phyloP scores from a whole-genome alignment of 1,140 invertebrate species.

The Philopotamus ludificatus region DNA sequence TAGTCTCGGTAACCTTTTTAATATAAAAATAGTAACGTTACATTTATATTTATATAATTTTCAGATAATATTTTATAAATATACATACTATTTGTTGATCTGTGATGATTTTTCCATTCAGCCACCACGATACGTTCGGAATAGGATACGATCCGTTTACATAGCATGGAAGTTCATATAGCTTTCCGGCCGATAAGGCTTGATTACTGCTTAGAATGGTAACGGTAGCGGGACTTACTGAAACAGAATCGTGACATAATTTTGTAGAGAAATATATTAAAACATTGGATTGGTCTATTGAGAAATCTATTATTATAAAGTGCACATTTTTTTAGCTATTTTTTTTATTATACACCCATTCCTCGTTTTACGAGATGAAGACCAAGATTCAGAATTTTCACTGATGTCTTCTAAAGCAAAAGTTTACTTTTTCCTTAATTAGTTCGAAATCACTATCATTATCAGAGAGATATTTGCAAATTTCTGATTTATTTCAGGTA shows the following conservation, averaged over 20 bases:
- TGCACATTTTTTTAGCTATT: neutral
- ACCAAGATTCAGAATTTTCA: neutral
- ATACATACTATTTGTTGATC: slow-evolving; percentile 38
- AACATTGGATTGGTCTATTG: too few relatives aligned
- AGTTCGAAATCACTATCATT: too few relatives aligned
- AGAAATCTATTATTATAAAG: neutral
- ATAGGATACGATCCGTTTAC: slow-evolving; percentile 76
- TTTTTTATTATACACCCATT: neutral
- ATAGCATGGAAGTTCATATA: slow-evolving; percentile 74
- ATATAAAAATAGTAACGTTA: neutral
- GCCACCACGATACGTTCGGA: slow-evolving; percentile 79
- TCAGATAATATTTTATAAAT: neutral
- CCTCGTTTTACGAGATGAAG: neutral
- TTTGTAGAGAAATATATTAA: too few relatives aligned
- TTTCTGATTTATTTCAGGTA: too few relatives aligned
- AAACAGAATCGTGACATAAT: too few relatives aligned
- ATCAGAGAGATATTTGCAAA: too few relatives aligned
- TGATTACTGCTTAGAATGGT: slow-evolving; percentile 73
- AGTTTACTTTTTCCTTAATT: too few relatives aligned
- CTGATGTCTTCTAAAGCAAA: too few relatives aligned
- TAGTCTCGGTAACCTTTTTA: slow-evolving; percentile 33
- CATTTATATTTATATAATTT: neutral
- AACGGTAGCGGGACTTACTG: slow-evolving; percentile 75
- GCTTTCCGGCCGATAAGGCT: slow-evolving; percentile 72
- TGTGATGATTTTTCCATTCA: slow-evolving; percentile 59